These are phyloP conservation scores for Limenitis camilla DNA, from an alignment of 2,888 invertebrate species.

Conservation along the genomic window DNA sequence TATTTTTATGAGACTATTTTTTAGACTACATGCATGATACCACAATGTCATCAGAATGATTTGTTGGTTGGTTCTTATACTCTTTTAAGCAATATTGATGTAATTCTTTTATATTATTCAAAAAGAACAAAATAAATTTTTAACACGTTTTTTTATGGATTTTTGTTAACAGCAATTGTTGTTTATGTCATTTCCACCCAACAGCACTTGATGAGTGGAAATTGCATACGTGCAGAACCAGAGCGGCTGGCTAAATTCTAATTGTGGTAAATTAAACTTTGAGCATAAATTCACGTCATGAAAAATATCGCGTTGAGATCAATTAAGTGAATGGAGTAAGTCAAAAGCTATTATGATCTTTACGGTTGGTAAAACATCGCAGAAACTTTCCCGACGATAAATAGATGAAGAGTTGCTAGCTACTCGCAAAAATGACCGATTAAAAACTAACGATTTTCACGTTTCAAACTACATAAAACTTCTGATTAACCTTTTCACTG, in stretches of 20 bases:
- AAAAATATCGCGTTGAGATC: background rate
- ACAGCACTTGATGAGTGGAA: no score
- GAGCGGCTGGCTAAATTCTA: background rate
- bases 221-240: no score
- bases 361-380: background rate
- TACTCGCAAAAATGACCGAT: slow-evolving; percentile 12
- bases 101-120: no score
- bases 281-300: background rate
- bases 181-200: no score
- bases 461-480: slow-evolving; percentile 11
- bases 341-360: background rate
- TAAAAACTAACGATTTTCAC: slow-evolving; percentile 20
- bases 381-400: slow-evolving; percentile 12
- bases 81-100: no score
- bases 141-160: no score
- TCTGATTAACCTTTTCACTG: slow-evolving; percentile 4
- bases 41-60: no score
- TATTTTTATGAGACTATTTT: no score
- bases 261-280: background rate
- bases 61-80: no score
- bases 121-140: no score
- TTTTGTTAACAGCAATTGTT: no score
- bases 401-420: slow-evolving; percentile 7
- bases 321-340: background rate
- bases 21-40: no score